These are phyloP conservation scores for Smittia aterrima DNA, from an alignment of 2,888 invertebrate species.

Conservation along the genomic window DNA sequence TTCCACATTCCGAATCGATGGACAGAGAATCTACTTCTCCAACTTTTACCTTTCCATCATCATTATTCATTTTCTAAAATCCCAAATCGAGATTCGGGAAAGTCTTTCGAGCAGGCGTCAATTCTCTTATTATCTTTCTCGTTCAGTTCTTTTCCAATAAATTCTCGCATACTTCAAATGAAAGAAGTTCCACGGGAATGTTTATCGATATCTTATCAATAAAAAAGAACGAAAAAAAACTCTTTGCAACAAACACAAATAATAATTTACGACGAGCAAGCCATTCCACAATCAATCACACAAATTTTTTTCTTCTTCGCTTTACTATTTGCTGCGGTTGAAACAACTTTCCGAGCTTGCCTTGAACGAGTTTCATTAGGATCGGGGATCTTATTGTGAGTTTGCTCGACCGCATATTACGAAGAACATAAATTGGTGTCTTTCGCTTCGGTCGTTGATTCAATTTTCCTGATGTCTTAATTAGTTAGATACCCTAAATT, in stretches of 20 bases:
- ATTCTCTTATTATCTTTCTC: not conserved
- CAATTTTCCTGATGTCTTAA: constrained; percentile 1
- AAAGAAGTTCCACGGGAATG: constrained; percentile 11
- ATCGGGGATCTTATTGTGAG: not conserved
- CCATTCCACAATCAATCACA: constrained; percentile 14
- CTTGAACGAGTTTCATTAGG: not conserved
- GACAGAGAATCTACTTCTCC: not conserved
- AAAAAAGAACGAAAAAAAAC: not conserved
- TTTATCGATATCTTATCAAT: constrained; percentile 33
- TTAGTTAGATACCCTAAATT: constrained; percentile 10
- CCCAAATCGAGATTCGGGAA: not conserved
- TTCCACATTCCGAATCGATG: not conserved
- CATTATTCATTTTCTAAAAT: constrained; percentile 16
- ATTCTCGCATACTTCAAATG: not conserved
- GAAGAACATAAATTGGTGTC: not conserved
- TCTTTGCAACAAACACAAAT: not conserved
- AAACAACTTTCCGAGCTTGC: constrained; percentile 1
- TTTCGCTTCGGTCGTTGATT: not conserved
- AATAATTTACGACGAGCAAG: constrained; percentile 24
- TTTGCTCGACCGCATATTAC: not conserved
- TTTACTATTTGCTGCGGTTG: not conserved
- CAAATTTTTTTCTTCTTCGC: not conserved
- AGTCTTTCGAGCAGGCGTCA: not conserved
- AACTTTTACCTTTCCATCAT: constrained; percentile 26
- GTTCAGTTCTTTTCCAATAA: not conserved